Base-by-base conservation (phyloP, 2,888 invertebrate genomes). In the Lycia hirtaria region DNA sequence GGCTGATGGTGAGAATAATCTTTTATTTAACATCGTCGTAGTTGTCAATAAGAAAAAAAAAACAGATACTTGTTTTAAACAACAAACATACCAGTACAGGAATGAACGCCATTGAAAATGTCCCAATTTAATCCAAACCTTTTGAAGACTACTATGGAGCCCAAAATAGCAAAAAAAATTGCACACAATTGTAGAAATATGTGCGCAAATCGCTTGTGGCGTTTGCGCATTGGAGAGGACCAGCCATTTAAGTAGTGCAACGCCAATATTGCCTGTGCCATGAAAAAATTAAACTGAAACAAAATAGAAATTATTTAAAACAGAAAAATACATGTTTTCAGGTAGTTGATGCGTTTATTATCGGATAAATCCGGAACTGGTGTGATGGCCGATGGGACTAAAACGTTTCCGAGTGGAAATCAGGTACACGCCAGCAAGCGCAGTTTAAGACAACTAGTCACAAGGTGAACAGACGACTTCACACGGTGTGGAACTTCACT, bases 231-330 rank as follows among this genome's bases (percentile, higher is more conserved):
- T 0, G 80, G 75, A 2, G 74, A 65, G 0, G 86, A 80, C 85
- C 85, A 87, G 10, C 83, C 83, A 58, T 81, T 85, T 3, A 76
- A 73, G 17, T 72, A 77, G 60, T 78, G 79, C 3, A 85, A 43
- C 32, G 77, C 66, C 28, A 85, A 54, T 67, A 85, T 81, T 10
- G 77, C 85, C 72, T 85, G 75, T 2, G 72, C 80, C 22, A 71
- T 62, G 62, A 84, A 81, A 52, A 85, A 83, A 59, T 83, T 76
- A 60, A 71, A 83, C 86, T 86, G 70, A 19, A 70, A 72, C 14
- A 17, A 3, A 9, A 26, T 26, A 3, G 26, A 26, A 26, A 26
- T 26, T 3, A 26, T 26, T 26, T 9, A 26, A 9, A 26, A 4
- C 1, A 26, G 9, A 9, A 26, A 26, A 26, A 26, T 26, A 4